phyloP scores from a whole-genome alignment of 1,140 invertebrate species.

The Thaumatotibia leucotreta region DNA sequence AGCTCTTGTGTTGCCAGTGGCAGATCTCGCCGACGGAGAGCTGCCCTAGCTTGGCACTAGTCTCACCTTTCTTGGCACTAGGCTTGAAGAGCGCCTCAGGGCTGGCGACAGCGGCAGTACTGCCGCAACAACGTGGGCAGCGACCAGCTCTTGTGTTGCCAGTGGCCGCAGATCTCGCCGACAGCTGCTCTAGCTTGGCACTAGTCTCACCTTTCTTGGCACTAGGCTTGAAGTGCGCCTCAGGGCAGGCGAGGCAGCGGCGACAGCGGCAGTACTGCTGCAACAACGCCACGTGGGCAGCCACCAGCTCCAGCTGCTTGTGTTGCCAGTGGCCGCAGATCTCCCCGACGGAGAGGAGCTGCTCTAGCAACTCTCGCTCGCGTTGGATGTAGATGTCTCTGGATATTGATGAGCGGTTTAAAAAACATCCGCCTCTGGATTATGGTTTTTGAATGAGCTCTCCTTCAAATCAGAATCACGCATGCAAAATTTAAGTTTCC shows the following conservation, averaged over 20 bases:
- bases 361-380: slow-evolving; percentile 92
- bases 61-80: too few relatives aligned
- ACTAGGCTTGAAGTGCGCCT: slow-evolving; percentile 75
- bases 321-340: slow-evolving; percentile 89
- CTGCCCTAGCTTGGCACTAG: too few relatives aligned
- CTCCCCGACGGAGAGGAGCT: slow-evolving; percentile 92
- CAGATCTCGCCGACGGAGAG: too few relatives aligned
- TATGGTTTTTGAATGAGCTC: too few relatives aligned
- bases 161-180: not conserved
- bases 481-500: too few relatives aligned
- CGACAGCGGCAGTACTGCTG: slow-evolving; percentile 92
- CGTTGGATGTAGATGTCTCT: slow-evolving; percentile 94
- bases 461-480: too few relatives aligned
- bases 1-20: slow-evolving; percentile 89
- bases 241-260: slow-evolving; percentile 82
- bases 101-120: too few relatives aligned
- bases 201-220: slow-evolving; percentile 71
- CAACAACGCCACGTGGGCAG: slow-evolving; percentile 88
- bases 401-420: too few relatives aligned
- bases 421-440: too few relatives aligned
- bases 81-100: too few relatives aligned
- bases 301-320: slow-evolving; percentile 87
- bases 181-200: not conserved
- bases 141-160: too few relatives aligned
- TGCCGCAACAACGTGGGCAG: too few relatives aligned